A percentile compares a stretch with the other conserved stretches of the same genome.
These are phyloP conservation scores for Solenopsis fugax DNA, from an alignment of 1,140 invertebrate species.

Conservation along the genomic window DNA sequence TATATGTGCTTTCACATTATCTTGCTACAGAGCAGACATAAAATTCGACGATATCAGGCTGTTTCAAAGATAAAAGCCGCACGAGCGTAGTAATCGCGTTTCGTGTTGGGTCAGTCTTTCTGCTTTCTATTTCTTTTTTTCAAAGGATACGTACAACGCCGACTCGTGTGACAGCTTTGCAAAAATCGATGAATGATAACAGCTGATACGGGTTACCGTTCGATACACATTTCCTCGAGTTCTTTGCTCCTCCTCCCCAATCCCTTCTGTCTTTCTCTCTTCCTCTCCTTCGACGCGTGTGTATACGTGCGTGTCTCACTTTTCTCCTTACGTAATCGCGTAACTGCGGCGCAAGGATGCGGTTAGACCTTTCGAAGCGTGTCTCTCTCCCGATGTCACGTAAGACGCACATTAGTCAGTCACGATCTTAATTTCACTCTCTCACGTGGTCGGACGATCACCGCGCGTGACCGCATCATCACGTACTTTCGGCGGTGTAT, in stretches of 20 bases:
- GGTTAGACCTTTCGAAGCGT: slow-evolving; percentile 78
- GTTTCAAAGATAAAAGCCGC: slow-evolving; percentile 11
- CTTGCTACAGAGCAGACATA: background rate
- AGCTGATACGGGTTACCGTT: slow-evolving; percentile 29
- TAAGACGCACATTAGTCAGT: slow-evolving; percentile 75
- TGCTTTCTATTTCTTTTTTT: background rate
- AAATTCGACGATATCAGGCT: background rate
- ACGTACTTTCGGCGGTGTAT: background rate
- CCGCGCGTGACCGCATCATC: background rate
- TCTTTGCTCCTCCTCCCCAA: background rate
- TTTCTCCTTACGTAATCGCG: slow-evolving; percentile 76
- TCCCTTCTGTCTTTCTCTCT: background rate
- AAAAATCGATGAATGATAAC: slow-evolving; percentile 39
- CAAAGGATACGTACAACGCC: background rate
- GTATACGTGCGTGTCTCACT: slow-evolving; percentile 62
- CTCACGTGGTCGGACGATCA: slow-evolving; percentile 67
- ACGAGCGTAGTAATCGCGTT: background rate
- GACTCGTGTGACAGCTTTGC: background rate
- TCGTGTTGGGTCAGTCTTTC: background rate
- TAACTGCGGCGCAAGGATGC: slow-evolving; percentile 78
- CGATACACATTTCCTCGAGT: slow-evolving; percentile 38
- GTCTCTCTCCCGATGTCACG: slow-evolving; percentile 76
- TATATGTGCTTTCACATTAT: background rate
- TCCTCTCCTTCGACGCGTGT: slow-evolving; percentile 11
- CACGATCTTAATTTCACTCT: slow-evolving; percentile 81